phyloP scores from a whole-genome alignment of 2,797 vertebrate species.

The Eutrigla gurnardus region DNA sequence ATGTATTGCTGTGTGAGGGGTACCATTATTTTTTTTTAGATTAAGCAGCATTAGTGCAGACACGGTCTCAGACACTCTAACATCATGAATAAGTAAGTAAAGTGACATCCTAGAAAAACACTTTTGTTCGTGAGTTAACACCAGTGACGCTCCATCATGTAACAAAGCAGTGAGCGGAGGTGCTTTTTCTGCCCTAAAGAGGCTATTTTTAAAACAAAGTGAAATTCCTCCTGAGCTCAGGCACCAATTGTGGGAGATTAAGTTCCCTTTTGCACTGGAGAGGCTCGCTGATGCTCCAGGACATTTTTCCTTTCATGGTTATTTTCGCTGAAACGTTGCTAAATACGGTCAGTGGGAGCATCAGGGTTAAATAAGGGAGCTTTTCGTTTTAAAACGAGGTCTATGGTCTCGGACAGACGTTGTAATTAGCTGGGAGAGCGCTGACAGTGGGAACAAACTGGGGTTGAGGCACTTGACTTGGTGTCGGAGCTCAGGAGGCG shows the following conservation, averaged over 20 bases:
- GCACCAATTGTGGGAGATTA: conserved; percentile 25
- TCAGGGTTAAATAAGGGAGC: conserved; percentile 22
- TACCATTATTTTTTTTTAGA: too few relatives aligned
- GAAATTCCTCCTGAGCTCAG: conserved; percentile 25
- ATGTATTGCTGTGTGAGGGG: too few relatives aligned
- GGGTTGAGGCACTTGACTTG: conserved; percentile 23
- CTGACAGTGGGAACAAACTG: conserved; percentile 39
- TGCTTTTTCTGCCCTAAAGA: conserved; percentile 17
- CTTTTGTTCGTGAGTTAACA: background rate
- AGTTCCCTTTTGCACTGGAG: conserved; percentile 26
- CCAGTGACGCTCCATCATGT: background rate
- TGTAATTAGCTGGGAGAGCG: conserved; percentile 42
- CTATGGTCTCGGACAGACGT: conserved; percentile 1
- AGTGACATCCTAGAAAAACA: conserved; percentile 29
- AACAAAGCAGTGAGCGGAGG: background rate
- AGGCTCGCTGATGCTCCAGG: conserved; percentile 27
- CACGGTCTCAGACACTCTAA: background rate
- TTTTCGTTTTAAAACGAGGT: conserved; percentile 35
- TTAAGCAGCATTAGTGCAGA: background rate
- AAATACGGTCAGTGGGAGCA: conserved; percentile 56
- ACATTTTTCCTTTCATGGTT: conserved; percentile 50
- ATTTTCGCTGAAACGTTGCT: conserved; percentile 41
- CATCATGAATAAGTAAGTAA: conserved; percentile 25
- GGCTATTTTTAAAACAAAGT: conserved; percentile 40
- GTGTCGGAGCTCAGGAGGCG: conserved; percentile 7